A percentile compares a stretch with the other conserved stretches of the same genome.
These are phyloP conservation scores for Hypomecis punctinalis DNA, from an alignment of 2,888 invertebrate species.

Conservation along the genomic window DNA sequence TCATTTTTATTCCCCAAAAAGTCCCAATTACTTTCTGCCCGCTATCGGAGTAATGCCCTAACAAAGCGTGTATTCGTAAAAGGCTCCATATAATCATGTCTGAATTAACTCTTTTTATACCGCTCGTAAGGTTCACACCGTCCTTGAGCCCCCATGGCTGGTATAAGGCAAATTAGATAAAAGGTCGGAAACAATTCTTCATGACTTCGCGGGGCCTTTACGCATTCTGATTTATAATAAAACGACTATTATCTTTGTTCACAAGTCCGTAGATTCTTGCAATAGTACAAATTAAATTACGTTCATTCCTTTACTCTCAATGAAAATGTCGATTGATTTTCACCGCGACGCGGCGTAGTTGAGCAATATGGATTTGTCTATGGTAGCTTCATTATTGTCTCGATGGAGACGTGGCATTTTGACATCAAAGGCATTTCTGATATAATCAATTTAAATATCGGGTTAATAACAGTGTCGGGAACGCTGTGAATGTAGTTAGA, in stretches of 20 bases:
- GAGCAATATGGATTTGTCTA: slow-evolving; percentile 43
- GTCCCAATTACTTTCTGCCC: slow-evolving; percentile 29
- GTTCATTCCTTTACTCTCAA: slow-evolving; percentile 32
- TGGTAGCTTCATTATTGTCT: slow-evolving; percentile 47
- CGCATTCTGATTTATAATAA: slow-evolving; percentile 43
- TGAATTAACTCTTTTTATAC: slow-evolving; percentile 42
- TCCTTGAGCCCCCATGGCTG: slow-evolving; percentile 39
- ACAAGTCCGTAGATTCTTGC: slow-evolving; percentile 26
- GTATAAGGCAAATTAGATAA: slow-evolving; percentile 43
- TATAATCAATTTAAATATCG: slow-evolving; percentile 43
- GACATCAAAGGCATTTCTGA: slow-evolving; percentile 45
- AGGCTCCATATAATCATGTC: slow-evolving; percentile 29
- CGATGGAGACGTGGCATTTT: slow-evolving; percentile 38
- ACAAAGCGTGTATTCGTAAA: slow-evolving; percentile 27
- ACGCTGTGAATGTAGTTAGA: slow-evolving; percentile 24
- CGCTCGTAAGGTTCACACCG: slow-evolving; percentile 33
- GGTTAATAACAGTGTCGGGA: slow-evolving; percentile 41
- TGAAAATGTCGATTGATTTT: slow-evolving; percentile 41
- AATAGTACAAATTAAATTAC: slow-evolving; percentile 38
- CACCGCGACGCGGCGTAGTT: slow-evolving; percentile 12
- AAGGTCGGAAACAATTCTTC: slow-evolving; percentile 45
- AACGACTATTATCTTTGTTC: slow-evolving; percentile 35
- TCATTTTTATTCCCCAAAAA: slow-evolving; percentile 38
- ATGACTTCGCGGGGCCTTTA: slow-evolving; percentile 44
- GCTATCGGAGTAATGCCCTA: slow-evolving; percentile 20